Base-by-base conservation (phyloP, 2,797 vertebrate genomes). In the Oreonectes daqikongensis region DNA sequence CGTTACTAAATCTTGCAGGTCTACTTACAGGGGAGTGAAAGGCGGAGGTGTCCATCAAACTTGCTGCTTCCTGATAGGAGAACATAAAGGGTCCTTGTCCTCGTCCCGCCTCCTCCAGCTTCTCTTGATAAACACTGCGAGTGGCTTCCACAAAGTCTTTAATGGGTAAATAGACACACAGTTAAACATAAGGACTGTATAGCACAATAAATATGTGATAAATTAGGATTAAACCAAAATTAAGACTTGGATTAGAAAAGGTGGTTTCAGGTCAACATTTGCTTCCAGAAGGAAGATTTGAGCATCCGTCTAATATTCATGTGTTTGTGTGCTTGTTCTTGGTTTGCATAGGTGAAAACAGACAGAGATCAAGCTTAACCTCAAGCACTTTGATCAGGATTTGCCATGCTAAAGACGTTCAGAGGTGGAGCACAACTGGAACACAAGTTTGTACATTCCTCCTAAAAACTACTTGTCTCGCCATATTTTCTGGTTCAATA, bases 41-140 rank as follows among this genome's bases (percentile, higher is more conserved):
- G 77, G 96, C 96, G 0, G 95, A 96, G 0, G 93, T 96, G 80
- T 97, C 96, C 92, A 96, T 92, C 87, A 97, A 87, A 82, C 89
- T 96, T 67, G 95, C 95, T 72, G 94, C 95, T 90, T 96, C 94
- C 0, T 94, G 93, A 75, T 95, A 95, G 1, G 93, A 95, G 84
- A 96, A 97, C 85, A 94, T 92, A 79, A 95, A 82, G 4, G 94
- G 93, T 48, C 78, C 90, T 2, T 88, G 80, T n/a, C 91, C 90
- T 57, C 95, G 82, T 18, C 93, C 92, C 6, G 89, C 88, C 79
- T 94, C 92, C 0, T 95, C 92, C 78, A 96, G 87, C 74, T 93
- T 92, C 67, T 95, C 93, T 72, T 90, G 94, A 82, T 95, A 90
- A 71, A 91, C 71, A 24, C 80, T 92, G 38, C 89, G 88, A 12